phyloP scores from a whole-genome alignment of 2,888 invertebrate species.

The Stictocephala bisonia region DNA sequence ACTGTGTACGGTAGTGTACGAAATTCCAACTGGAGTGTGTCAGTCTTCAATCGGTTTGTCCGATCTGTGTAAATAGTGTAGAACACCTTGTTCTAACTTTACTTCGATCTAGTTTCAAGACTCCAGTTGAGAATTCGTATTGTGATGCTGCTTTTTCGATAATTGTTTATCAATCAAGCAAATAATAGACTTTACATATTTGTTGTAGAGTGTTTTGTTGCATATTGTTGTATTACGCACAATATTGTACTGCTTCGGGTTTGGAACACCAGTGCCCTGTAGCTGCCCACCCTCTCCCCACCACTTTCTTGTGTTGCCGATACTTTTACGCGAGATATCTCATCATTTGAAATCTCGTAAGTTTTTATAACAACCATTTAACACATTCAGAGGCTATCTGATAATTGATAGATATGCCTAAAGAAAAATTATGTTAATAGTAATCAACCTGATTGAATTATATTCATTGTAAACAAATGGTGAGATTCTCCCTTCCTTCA shows the following conservation, averaged over 20 bases:
- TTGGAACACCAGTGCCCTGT: slow-evolving; percentile 28
- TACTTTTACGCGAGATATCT: slow-evolving; percentile 7
- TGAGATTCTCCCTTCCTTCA: slow-evolving; percentile 15
- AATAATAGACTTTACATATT: slow-evolving; percentile 37
- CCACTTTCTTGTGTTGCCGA: background rate
- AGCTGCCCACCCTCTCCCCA: background rate
- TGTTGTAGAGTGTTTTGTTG: slow-evolving; percentile 34
- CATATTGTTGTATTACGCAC: slow-evolving; percentile 42
- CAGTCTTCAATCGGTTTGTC: background rate
- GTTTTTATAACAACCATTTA: background rate
- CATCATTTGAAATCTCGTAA: slow-evolving; percentile 1
- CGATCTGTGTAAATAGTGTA: slow-evolving; percentile 11
- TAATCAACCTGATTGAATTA: background rate
- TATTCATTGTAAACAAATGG: background rate
- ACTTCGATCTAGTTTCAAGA: background rate
- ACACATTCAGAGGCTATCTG: background rate
- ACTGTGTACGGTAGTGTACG: slow-evolving; percentile 17
- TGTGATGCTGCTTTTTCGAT: slow-evolving; percentile 36
- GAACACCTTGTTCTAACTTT: background rate
- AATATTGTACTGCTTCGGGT: slow-evolving; percentile 41
- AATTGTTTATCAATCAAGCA: slow-evolving; percentile 28
- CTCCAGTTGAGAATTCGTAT: slow-evolving; percentile 25
- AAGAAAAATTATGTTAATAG: background rate
- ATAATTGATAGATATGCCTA: background rate
- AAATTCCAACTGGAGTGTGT: slow-evolving; percentile 19